phyloP scores from a whole-genome alignment of 2,113 vertebrate genomes.

The Scomber colias region DNA sequence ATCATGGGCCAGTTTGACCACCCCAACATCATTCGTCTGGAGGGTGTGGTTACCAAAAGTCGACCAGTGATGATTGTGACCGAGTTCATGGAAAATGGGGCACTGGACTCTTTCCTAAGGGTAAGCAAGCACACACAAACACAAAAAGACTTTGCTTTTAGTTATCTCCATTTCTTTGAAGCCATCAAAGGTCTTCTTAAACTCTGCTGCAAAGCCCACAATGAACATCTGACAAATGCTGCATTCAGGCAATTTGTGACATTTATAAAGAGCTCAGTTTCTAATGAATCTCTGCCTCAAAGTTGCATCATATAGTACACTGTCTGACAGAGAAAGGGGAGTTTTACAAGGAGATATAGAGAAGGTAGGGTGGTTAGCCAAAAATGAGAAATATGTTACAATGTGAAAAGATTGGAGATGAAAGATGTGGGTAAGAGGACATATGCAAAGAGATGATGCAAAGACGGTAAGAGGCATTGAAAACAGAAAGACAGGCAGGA shows the following conservation, averaged over 20 bases:
- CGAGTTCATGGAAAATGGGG: conserved; percentile 99
- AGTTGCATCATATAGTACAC: conserved; percentile 68
- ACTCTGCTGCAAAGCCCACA: conserved; percentile 21
- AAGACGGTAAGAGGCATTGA: conserved; percentile 8
- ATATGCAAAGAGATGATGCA: background rate
- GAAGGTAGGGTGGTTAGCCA: background rate
- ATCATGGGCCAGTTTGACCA: conserved; percentile 99
- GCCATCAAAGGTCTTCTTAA: conserved; percentile 52
- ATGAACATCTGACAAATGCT: conserved; percentile 52
- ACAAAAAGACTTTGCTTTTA: conserved; percentile 52
- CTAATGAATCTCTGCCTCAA: conserved; percentile 65
- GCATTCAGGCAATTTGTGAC: conserved; percentile 61
- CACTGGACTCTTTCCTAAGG: conserved; percentile 96
- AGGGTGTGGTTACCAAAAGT: conserved; percentile 98
- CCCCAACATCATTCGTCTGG: conserved; percentile 97
- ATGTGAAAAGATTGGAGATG: background rate
- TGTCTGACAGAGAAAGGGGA: conserved; percentile 37
- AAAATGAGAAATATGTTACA: conserved; percentile 11
- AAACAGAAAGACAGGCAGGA: conserved; percentile 12
- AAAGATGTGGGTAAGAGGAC: conserved; percentile 1
- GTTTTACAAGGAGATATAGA: conserved; percentile 18
- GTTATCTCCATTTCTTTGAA: conserved; percentile 45
- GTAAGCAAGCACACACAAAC: conserved; percentile 79
- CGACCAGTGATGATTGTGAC: conserved; percentile 99
- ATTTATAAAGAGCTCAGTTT: conserved; percentile 72